Evolutionary conservation across 2,113 vertebrate species (phyloP).

Genomic region (Oncorhynchus clarkii): DNA sequence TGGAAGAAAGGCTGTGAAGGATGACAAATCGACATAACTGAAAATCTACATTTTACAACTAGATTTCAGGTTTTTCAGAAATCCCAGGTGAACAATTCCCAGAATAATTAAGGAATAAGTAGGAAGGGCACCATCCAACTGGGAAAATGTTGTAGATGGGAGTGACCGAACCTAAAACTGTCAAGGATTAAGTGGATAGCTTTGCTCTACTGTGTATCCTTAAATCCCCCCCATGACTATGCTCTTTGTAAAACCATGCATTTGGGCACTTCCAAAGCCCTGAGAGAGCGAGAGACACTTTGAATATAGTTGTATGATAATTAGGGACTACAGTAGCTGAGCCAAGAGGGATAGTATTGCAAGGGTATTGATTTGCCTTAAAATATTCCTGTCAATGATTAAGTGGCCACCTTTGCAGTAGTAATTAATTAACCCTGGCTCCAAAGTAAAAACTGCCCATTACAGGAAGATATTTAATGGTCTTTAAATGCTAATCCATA

Average conservation of each 20-base stretch:
- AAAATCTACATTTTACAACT: too few relatives aligned
- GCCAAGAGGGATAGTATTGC: background rate
- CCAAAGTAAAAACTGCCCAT: background rate
- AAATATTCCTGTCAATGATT: conserved; percentile 28
- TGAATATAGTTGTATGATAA: conserved; percentile 24
- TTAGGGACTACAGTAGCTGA: conserved; percentile 1
- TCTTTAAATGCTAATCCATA: conserved; percentile 23
- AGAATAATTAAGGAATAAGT: too few relatives aligned
- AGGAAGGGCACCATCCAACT: too few relatives aligned
- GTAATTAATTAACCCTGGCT: conserved; percentile 27
- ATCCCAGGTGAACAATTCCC: too few relatives aligned
- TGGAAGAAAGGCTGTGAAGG: too few relatives aligned
- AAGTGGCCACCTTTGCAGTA: conserved; percentile 19
- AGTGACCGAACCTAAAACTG: background rate
- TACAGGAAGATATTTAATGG: conserved; percentile 18
- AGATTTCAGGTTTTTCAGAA: too few relatives aligned
- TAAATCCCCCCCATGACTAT: background rate
- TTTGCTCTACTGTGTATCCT: background rate
- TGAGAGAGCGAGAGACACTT: conserved; percentile 6
- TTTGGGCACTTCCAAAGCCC: background rate
- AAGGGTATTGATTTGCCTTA: conserved; percentile 28
- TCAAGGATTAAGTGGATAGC: background rate
- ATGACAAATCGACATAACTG: too few relatives aligned
- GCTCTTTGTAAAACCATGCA: background rate
- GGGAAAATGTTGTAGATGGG: too few relatives aligned